Base-by-base conservation (phyloP, 64 coral and sea anemone species). In the Pachyseris speciosa region DNA sequence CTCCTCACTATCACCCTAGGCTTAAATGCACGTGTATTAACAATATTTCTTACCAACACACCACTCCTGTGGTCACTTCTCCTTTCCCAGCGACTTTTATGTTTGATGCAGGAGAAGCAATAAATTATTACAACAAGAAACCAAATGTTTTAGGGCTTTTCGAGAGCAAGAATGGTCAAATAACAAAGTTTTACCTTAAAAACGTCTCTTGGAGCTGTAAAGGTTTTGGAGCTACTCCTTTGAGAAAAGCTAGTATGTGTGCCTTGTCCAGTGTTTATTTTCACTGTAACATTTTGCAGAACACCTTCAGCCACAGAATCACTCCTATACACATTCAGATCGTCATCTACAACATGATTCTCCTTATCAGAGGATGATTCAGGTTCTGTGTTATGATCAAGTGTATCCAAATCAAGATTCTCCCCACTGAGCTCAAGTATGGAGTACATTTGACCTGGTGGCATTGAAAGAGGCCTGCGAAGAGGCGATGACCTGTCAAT, bases 361-460 rank as follows among this genome's bases (percentile, higher is more conserved):
- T 80, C 76, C 7, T 80, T 80, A 80, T 80, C 76, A 80, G 76
- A 80, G 1, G 50, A 80, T 25, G 76, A 80, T 39, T 80, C 76
- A 22, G 51, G 34, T 80, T 80, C 76, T 53, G 16, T 34, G 16
- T 78, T 19, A 30, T 78, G 26, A 22, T 78, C 75, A 8, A 34
- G 75, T 19, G 27, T 22, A 55, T 78, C 47, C 39, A 80, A 40
- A 8, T 80, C 77, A 81, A 40, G 52, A 81, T 61, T 81, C 34
- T 81, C 77, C 55, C 52, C 77, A 81, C 77, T 81, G 33, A 81
- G 77, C 53, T 81, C 55, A 12, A 81, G 52, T 36, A 81, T 81
- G n/a, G 77, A 81, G 52, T 81, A 81, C 77, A 81, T 81, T 61
- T 81, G 29, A 81, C 77, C 77, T 41, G 53, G 34, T 4, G 51